Evolutionary conservation across 2,888 invertebrate genomes (phyloP).

Genomic region (Tetheella fluctuosa): DNA sequence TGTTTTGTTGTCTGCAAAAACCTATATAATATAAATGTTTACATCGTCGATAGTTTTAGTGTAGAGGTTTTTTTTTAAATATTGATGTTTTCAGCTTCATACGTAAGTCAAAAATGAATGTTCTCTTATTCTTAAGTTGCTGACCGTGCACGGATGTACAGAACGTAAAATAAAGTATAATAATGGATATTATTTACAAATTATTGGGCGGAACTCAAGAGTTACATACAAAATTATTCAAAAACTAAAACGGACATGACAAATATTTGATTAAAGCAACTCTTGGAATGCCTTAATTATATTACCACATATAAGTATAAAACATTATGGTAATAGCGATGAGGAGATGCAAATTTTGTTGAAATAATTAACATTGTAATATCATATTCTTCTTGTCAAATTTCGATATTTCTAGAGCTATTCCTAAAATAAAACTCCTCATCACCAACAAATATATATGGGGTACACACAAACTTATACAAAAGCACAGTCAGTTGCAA

Average conservation of each 20-base stretch:
- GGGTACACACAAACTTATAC: constrained; percentile 8
- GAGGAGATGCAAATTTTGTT: background rate
- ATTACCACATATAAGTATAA: background rate
- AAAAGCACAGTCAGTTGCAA: constrained; percentile 15
- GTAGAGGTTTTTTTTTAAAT: too few species aligned
- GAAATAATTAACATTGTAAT: background rate
- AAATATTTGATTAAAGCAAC: background rate
- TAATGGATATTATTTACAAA: background rate
- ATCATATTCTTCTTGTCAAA: too few species aligned
- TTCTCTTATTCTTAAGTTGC: too few species aligned
- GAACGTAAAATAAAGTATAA: background rate
- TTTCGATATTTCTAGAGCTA: background rate
- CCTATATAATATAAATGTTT: too few species aligned
- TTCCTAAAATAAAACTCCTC: background rate
- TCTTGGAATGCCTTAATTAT: background rate
- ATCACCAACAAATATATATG: background rate
- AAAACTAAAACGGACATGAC: background rate
- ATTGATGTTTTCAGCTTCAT: too few species aligned
- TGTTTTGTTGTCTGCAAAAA: too few species aligned
- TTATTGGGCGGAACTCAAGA: background rate
- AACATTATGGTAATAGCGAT: background rate
- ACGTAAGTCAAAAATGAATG: too few species aligned
- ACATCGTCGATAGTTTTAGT: too few species aligned
- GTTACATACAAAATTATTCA: constrained; percentile 3
- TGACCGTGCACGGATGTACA: background rate